These are phyloP conservation scores for Tuta absoluta DNA, from an alignment of 2,888 invertebrate species.

Conservation along the genomic window DNA sequence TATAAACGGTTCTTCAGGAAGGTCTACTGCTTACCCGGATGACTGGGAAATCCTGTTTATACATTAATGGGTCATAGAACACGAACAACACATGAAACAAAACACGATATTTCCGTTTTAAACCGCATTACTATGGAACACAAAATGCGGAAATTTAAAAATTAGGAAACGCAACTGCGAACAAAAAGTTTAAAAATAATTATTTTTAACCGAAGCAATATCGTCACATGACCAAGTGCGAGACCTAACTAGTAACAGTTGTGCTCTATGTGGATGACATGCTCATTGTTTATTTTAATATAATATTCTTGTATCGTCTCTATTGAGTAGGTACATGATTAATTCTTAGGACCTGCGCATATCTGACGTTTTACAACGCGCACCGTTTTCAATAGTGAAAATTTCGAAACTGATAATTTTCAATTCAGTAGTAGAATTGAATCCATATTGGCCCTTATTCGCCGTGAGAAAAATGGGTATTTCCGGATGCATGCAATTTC, in stretches of 20 bases:
- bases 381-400: too few relatives aligned
- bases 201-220: constrained; percentile 46
- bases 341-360: too few relatives aligned
- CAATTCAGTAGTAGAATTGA: too few relatives aligned
- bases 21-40: constrained; percentile 38
- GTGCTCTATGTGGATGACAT: background rate
- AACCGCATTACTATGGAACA: constrained; percentile 20
- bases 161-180: constrained; percentile 36
- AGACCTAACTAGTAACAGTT: constrained; percentile 21
- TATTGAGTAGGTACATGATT: background rate
- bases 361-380: too few relatives aligned
- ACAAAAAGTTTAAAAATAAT: too few relatives aligned
- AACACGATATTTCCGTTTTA: background rate
- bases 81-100: constrained; percentile 30
- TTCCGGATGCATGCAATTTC: too few relatives aligned
- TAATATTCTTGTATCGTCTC: constrained; percentile 7
- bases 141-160: constrained; percentile 50
- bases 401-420: too few relatives aligned
- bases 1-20: background rate
- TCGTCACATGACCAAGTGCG: constrained; percentile 36
- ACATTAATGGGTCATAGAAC: constrained; percentile 37
- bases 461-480: too few relatives aligned
- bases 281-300: constrained; percentile 1
- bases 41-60: constrained; percentile 45
- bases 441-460: too few relatives aligned